Base-by-base conservation (phyloP, 1,140 invertebrate genomes). In the Schmidtea mediterranea region DNA sequence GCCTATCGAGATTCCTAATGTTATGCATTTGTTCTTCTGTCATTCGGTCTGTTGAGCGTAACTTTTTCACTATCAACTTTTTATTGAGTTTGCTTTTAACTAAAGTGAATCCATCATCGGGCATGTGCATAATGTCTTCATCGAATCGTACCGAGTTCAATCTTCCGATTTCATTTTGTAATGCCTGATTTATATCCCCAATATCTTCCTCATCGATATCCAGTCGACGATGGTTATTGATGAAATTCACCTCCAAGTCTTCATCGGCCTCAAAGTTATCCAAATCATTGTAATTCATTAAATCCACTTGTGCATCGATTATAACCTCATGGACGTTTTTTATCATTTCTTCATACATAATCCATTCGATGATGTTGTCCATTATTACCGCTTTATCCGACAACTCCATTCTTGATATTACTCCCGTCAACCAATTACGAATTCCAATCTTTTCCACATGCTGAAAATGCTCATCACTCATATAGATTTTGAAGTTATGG, bases 1-100 rank as follows among this genome's bases (percentile, higher is more conserved):
- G 48, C 18, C 49, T 51, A 58, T 58, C 62, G 8, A 65, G 48
- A 41, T 61, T 49, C 12, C 13, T 19, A 22, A 55, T 46, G 2
- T 38, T 23, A 9, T 50, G 1, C 9, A 45, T 50, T 36, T 61
- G 55, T 9, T 55, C 37, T n/a, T 55, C 38, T 13, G 52, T 32
- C 46, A 59, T 52, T 13, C 16, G 18, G n/a, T 51, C 46, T 18
- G 0, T 15, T 50, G 49, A 38, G 19, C 16, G 0, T 36, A 51
- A 19, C n/a, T 41, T 16, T 9, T 36, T n/a, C 15, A 46, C 12
- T 9, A 49, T 37, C 12, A 40, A 2, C 16, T 48, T 37, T 36
- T 8, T 52, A n/a, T 19, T 49, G n/a, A 32, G 26, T 32, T 32
- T 32, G 10, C 5, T 32, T 32, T 32, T 32, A 10, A 23, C 10